phyloP scores from a whole-genome alignment of 2,113 vertebrate species.

The Phoenicopterus ruber region DNA sequence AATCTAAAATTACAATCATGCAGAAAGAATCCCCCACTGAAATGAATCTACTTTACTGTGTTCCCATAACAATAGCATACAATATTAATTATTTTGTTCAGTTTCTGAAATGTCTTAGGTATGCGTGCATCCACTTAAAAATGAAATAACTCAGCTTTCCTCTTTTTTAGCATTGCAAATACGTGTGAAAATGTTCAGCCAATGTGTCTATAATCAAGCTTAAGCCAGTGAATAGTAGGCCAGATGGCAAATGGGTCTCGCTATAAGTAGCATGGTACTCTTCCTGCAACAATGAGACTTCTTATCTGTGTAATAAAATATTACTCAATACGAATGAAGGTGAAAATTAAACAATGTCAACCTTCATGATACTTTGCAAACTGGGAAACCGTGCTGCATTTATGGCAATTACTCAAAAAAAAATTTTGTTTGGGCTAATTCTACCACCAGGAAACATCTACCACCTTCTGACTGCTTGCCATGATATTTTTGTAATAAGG shows the following conservation, averaged over 20 bases:
- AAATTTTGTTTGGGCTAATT: neutral
- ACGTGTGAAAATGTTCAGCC: neutral
- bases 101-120: neutral
- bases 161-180: neutral
- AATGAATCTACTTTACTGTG: neutral
- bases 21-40: neutral
- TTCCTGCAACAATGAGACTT: neutral
- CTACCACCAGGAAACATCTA: neutral
- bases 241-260: neutral
- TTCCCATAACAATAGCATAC: neutral
- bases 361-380: neutral
- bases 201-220: neutral
- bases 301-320: neutral
- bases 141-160: neutral
- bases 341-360: neutral
- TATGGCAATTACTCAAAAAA: neutral
- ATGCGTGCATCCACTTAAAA: neutral
- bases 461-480: neutral
- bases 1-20: neutral
- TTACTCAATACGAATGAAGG: neutral
- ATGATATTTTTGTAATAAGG: neutral
- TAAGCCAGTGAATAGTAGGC: neutral
- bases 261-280: neutral
- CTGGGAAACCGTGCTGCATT: neutral
- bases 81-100: neutral